Base-by-base conservation (phyloP, 2,113 vertebrate species). In the Actenoides lindsayi region DNA sequence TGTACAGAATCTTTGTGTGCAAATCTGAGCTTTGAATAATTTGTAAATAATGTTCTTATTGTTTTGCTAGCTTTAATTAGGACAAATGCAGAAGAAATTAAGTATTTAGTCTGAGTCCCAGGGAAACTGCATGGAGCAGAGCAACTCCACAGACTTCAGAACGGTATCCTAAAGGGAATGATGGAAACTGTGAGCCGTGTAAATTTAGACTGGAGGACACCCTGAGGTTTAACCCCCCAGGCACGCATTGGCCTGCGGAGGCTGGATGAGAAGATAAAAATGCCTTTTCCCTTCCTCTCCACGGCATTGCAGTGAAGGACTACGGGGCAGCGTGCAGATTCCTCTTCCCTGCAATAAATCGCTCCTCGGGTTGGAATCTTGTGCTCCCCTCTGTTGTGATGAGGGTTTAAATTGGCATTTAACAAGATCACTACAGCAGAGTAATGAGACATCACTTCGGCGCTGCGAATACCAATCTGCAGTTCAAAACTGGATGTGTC, bases 11-110 rank as follows among this genome's bases (percentile, higher is more conserved):
- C 15, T 53, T 16, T 42, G 50, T 46, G 71, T 28, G 63, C 85
- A 80, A 59, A 67, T 39, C 73, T 48, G 28, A 35, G 62, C 84
- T 80, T 24, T 44, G 48, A 54, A 87, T 87, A 5, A 71, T 70
- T 89, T 83, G 74, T 82, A 92, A 93, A 92, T 85, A 93, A 75
- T 13, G n/a, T 50, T 70, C 79, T 67, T 56, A 16, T 94, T 77
- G 65, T 86, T 94, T 93, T 88, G 11, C 88, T 59, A 86, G 71
- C 68, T 95, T 19, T 79, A 96, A 95, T 93, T 85, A 94, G 87
- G 84, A 94, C 80, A 68, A 92, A 79, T 63, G 30, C 44, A 62
- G 60, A 74, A 85, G 84, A 83, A 89, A 71, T 54, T 14, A 68
- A 90, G 70, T 57, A 86, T 95, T 94, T 89, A 87, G 91, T 71